Conservation (phyloP, 1,140 invertebrate genomes). For the Eulimnadia texana region DNA sequence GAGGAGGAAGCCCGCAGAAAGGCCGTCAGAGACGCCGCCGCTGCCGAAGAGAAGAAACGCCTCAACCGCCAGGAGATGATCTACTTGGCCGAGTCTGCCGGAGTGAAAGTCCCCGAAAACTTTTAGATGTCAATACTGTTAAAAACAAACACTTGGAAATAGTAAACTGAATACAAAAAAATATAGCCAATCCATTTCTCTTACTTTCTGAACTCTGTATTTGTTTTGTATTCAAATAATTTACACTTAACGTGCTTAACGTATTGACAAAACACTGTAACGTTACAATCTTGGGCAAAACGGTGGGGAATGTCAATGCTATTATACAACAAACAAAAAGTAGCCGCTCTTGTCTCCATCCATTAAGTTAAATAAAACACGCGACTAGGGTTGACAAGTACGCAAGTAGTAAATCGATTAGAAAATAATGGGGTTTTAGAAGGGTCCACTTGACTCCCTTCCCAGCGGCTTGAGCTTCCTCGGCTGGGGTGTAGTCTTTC, state of each 20-base stretch:
- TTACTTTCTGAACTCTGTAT: too few relatives aligned
- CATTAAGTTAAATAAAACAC: too few relatives aligned
- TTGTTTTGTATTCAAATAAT: too few relatives aligned
- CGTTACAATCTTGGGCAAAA: too few relatives aligned
- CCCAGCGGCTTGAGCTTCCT: conserved; percentile 3
- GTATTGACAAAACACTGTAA: too few relatives aligned
- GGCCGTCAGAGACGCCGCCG: conserved; percentile 19
- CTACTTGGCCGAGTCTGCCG: conserved; percentile 27
- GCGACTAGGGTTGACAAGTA: too few relatives aligned
- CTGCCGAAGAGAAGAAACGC: conserved; percentile 19
- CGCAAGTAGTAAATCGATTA: too few relatives aligned
- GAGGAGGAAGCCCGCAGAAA: conserved; percentile 22
- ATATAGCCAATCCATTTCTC: background rate
- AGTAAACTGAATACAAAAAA: background rate
- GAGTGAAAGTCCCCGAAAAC: conserved; percentile 25
- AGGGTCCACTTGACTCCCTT: conserved; percentile 6
- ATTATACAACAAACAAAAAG: too few relatives aligned
- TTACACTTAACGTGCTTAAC: too few relatives aligned
- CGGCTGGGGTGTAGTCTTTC: background rate
- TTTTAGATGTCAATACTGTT: conserved; percentile 21
- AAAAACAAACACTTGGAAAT: background rate
- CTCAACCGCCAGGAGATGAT: conserved; percentile 24
- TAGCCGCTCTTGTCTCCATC: too few relatives aligned
- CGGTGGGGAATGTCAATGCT: too few relatives aligned
- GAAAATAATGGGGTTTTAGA: background rate